Base-by-base conservation (phyloP, 2,888 invertebrate species). In the Siphlonurus alternatus region DNA sequence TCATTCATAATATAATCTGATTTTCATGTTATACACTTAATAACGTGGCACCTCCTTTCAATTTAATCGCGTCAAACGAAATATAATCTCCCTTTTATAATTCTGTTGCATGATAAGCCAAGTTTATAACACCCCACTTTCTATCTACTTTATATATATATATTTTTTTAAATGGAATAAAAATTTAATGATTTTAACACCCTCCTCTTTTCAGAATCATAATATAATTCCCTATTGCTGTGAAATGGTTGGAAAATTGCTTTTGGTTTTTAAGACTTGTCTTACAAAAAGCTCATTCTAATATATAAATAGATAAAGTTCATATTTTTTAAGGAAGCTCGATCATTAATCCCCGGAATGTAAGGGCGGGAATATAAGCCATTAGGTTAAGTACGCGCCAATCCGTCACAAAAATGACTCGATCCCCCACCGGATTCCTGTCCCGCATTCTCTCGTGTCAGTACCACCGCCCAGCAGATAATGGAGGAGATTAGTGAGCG, bases 191-290 rank as follows among this genome's bases (percentile, higher is more conserved):
- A 38, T 38, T 38, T 38, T 38, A 38, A 38, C 38, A 38, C 38
- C 38, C 38, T 38, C 38, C 15, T 38, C 15, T 5, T 38, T 38
- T 38, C 5, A 38, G 5, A 38, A 38, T 38, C 5, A 38, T 38
- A 10, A 5, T 38, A 38, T 56, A 10, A 51, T 56, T 56, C 56
- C n/a, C 56, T 56, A 56, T 56, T 56, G 7, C 56, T 20, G 56
- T n/a, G 56, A 56, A 56, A 56, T 56, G 56, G 56, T n/a, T 22
- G 56, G 56, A 56, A 56, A 56, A 56, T 56, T 56, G 56, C 22
- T 56, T 56, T 56, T 22, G 7, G 56, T 56, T 38, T 38, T 38
- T 38, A 5, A 38, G n/a, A n/a, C n/a, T n/a, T n/a, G n/a, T n/a
- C n/a, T n/a, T n/a, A n/a, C n/a, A n/a, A n/a, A n/a, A n/a, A n/a